Evolutionary conservation across 2,888 invertebrate species (phyloP).

Genomic region (Cerceris rybyensis): DNA sequence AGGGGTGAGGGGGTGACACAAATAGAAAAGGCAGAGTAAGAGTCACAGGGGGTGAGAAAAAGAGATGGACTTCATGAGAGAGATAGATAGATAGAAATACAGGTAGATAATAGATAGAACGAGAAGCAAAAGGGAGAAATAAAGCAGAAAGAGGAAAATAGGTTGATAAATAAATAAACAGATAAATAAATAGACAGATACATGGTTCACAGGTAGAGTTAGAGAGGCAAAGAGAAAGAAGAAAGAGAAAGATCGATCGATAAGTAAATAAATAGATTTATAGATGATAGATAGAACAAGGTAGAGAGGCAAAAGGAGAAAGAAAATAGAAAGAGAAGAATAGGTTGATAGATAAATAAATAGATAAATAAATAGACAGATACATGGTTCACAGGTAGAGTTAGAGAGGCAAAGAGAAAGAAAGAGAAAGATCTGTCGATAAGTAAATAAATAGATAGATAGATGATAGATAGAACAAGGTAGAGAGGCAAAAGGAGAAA

Average conservation of each 20-base stretch:
- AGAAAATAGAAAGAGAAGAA: too few relatives aligned
- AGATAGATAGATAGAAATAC: neutral
- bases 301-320: too few relatives aligned
- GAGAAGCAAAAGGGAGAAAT: too few relatives aligned
- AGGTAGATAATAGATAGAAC: too few relatives aligned
- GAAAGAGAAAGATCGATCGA: constrained; percentile 2
- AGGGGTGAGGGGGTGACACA: neutral
- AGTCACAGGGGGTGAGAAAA: constrained; percentile 1
- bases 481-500: neutral
- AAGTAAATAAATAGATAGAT: neutral
- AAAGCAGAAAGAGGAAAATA: too few relatives aligned
- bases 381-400: too few relatives aligned
- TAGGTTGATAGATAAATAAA: too few relatives aligned
- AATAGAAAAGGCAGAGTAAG: neutral
- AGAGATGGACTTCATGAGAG: neutral
- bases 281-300: too few relatives aligned
- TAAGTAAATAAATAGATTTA: neutral
- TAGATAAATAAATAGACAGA: too few relatives aligned
- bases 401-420: neutral
- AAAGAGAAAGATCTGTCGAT: neutral
- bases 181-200: too few relatives aligned
- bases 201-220: neutral
- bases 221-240: neutral
- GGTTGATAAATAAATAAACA: too few relatives aligned
- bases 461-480: neutral